Base-by-base conservation (phyloP, 2,797 vertebrate genomes). In the Pipistrellus nathusii region DNA sequence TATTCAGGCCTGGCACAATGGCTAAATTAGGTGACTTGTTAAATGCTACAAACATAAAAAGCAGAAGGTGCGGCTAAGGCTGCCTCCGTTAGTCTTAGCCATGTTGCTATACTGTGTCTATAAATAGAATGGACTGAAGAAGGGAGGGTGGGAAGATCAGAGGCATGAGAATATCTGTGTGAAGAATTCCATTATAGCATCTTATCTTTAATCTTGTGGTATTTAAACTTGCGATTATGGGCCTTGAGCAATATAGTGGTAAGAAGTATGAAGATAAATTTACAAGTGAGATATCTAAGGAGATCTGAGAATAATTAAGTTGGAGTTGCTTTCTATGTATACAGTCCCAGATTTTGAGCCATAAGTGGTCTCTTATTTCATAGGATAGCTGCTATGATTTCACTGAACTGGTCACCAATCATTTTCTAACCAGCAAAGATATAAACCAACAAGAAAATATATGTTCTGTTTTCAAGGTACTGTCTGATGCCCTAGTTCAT, bases 141-240 rank as follows among this genome's bases (percentile, higher is more conserved):
- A 32, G 30, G 9, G 12, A 59, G 6, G 32, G 30, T 5, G 2
- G 23, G 35, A 46, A 46, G 32, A 68, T 69, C 62, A 23, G 9
- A 18, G 1, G 44, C 3, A 17, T 51, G 25, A 68, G 48, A 69
- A 15, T 41, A 71, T 44, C 35, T 53, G 27, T 8, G 27, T 57
- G 53, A 51, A 78, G 71, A 92, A 78, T 35, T 69, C 41, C 20
- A 27, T 41, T 41, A 41, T 41, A 41, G 27, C 48, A 55, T 62
- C 84, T 84, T 66, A 59, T 68, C 83, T 93, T 80, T 90, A 35
- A 83, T 80, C 12, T 69, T 69, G 32, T 32, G 9, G 46, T 69
- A 7, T 35, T 87, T 73, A 71, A 86, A 64, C 6, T 77, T 46
- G 64, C n/a, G 35, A 59, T 64, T 53, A 62, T 85, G 90, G 48